Evolutionary conservation across 2,888 invertebrate genomes (phyloP).

Genomic region (Nasonovia ribisnigri): DNA sequence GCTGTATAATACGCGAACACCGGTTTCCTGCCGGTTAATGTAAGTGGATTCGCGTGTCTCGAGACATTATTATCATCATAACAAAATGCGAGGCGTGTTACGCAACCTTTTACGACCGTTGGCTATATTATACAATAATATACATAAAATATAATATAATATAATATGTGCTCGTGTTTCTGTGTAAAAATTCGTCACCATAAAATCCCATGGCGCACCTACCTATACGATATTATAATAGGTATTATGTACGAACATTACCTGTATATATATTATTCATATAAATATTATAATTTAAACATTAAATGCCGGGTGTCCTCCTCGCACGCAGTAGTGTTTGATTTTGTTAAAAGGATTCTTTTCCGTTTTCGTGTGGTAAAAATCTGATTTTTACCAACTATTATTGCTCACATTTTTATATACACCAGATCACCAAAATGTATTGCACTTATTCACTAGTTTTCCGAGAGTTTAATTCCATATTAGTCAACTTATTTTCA

Average conservation of each 20-base stretch:
- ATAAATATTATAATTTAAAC: not conserved
- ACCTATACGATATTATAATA: too few species aligned
- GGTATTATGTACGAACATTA: not conserved
- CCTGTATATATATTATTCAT: not conserved
- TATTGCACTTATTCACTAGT: not conserved
- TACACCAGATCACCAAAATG: not conserved
- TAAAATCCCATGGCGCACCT: too few species aligned
- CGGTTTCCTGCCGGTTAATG: conserved; percentile 50
- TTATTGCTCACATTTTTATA: not conserved
- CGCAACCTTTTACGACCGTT: conserved; percentile 7
- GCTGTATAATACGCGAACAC: conserved; percentile 7
- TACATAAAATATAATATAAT: not conserved
- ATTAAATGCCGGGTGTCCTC: not conserved
- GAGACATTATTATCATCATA: conserved; percentile 53
- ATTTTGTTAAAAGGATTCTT: not conserved
- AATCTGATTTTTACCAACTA: not conserved
- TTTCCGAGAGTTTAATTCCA: not conserved
- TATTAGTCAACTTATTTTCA: not conserved
- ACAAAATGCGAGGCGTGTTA: conserved; percentile 38
- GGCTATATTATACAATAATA: not conserved
- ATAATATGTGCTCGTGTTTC: not conserved
- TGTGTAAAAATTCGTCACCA: not conserved
- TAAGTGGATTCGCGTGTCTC: conserved; percentile 63
- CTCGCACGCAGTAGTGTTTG: not conserved
- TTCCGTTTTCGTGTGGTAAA: not conserved